A percentile compares a stretch with the other conserved stretches of the same genome.
These are phyloP conservation scores for Helicolenus hilgendorfi DNA, from an alignment of 2,797 vertebrate species.

Conservation along the genomic window DNA sequence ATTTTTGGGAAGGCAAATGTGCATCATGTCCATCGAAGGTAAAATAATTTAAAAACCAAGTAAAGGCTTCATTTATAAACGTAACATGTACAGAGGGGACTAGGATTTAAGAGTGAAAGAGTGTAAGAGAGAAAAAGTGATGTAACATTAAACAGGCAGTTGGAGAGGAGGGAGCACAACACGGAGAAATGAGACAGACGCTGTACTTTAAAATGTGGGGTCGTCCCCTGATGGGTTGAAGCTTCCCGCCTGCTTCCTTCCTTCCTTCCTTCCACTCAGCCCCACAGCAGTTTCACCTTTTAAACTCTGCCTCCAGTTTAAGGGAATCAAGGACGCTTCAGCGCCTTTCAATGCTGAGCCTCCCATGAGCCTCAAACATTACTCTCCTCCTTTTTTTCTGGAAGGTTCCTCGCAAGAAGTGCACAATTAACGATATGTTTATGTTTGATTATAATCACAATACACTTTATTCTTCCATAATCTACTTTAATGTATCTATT, in stretches of 20 bases:
- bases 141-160: conserved; percentile 49
- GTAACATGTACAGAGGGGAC: background rate
- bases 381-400: background rate
- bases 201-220: conserved; percentile 34
- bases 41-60: background rate
- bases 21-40: background rate
- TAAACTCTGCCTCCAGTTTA: conserved; percentile 50
- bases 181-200: conserved; percentile 16
- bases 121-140: conserved; percentile 11
- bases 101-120: background rate
- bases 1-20: background rate
- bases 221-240: conserved; percentile 45
- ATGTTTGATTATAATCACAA: background rate
- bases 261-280: conserved; percentile 31
- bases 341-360: conserved; percentile 37
- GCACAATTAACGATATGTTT: background rate
- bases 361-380: conserved; percentile 20
- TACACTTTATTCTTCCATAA: background rate
- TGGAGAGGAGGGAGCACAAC: conserved; percentile 10
- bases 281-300: conserved; percentile 57
- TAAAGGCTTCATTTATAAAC: background rate
- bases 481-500: background rate
- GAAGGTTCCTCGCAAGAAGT: conserved; percentile 44
- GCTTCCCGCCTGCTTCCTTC: conserved; percentile 9
- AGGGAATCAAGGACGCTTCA: conserved; percentile 65